These are phyloP conservation scores for Ectropis crepuscularia DNA, from an alignment of 2,888 invertebrate genomes.

Conservation along the genomic window DNA sequence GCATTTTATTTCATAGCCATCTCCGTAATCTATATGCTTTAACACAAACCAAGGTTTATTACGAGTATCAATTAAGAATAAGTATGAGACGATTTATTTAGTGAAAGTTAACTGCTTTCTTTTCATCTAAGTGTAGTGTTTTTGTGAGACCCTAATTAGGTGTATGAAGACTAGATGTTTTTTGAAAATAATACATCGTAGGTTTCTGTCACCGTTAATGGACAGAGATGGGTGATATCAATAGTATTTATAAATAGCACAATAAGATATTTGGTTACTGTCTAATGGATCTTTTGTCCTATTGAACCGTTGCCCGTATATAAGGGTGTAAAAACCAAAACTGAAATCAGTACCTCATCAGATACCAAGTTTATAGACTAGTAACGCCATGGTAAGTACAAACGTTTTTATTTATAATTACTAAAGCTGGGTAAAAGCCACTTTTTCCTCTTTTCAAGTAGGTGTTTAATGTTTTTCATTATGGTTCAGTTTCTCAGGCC, in stretches of 20 bases:
- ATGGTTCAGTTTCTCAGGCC: too few relatives aligned
- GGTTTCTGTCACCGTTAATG: slow-evolving; percentile 20
- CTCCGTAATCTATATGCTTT: too few relatives aligned
- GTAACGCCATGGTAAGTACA: slow-evolving; percentile 62
- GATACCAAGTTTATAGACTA: slow-evolving; percentile 40
- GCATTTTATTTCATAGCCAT: too few relatives aligned
- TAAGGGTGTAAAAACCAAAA: slow-evolving; percentile 53
- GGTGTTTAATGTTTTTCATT: neutral
- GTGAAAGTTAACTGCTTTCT: too few relatives aligned
- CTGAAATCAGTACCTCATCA: slow-evolving; percentile 46
- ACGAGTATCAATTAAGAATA: too few relatives aligned
- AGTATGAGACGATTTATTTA: too few relatives aligned
- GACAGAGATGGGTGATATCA: slow-evolving; percentile 27
- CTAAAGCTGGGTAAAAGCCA: too few relatives aligned
- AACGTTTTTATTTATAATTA: too few relatives aligned
- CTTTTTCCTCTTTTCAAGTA: too few relatives aligned
- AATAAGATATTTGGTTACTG: slow-evolving; percentile 42
- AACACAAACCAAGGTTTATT: too few relatives aligned
- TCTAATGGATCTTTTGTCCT: slow-evolving; percentile 71
- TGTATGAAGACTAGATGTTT: slow-evolving; percentile 7
- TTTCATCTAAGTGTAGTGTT: too few relatives aligned
- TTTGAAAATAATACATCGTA: slow-evolving; percentile 4
- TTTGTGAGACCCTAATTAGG: neutral
- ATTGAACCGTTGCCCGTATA: slow-evolving; percentile 69
- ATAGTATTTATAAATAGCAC: slow-evolving; percentile 46